These are phyloP conservation scores for Dendrolimus kikuchii DNA, from an alignment of 1,140 invertebrate species.

Conservation along the genomic window DNA sequence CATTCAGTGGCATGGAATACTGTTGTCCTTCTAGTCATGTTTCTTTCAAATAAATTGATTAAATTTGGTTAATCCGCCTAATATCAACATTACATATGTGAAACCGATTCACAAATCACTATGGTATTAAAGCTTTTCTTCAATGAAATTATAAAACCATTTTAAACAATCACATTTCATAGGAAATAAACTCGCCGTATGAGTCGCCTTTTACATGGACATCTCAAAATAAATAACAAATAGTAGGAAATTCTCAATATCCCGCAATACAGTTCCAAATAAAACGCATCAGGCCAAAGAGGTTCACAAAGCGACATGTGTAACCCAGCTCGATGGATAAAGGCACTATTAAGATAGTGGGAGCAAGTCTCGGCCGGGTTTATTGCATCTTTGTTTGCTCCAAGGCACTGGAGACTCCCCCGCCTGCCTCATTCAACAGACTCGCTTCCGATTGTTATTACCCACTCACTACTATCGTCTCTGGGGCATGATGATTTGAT, in stretches of 20 bases:
- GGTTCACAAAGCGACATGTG: slow-evolving; percentile 37
- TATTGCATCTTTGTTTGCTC: slow-evolving; percentile 62
- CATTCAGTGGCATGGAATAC: no score
- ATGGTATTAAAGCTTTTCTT: no score
- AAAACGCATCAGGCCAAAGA: slow-evolving; percentile 27
- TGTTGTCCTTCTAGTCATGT: no score
- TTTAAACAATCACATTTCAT: no score
- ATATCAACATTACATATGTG: no score
- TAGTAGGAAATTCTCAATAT: slow-evolving; percentile 16
- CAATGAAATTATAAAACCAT: no score
- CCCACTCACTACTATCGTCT: slow-evolving; percentile 15
- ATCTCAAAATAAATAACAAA: not conserved
- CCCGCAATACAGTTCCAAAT: slow-evolving; percentile 23
- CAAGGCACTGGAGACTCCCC: slow-evolving; percentile 37
- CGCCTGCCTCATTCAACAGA: slow-evolving; percentile 34
- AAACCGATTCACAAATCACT: no score
- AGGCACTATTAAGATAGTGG: slow-evolving; percentile 41
- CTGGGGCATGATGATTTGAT: slow-evolving; percentile 4
- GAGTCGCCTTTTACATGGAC: no score
- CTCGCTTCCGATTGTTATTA: slow-evolving; percentile 53
- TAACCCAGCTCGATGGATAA: slow-evolving; percentile 35
- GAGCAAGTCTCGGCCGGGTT: slow-evolving; percentile 35
- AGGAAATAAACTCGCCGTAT: no score
- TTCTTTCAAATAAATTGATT: no score
- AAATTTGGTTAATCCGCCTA: no score